Conservation (phyloP, 2,888 invertebrate genomes). For the Drosophila imparisetae region DNA sequence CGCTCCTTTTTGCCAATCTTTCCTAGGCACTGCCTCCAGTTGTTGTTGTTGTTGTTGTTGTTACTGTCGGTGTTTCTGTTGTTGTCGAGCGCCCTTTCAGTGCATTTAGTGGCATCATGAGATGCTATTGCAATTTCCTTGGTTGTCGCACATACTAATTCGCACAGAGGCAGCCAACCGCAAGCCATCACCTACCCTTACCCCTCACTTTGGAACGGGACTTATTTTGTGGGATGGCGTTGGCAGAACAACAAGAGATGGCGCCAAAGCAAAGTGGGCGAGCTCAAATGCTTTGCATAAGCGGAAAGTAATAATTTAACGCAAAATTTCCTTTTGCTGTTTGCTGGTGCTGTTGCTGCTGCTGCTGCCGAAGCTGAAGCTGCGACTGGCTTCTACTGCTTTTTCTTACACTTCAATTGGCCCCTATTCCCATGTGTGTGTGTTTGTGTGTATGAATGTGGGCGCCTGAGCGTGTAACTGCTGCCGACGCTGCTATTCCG, state of each 20-base stretch:
- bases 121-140: slow-evolving; percentile 81
- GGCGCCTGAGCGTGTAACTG: slow-evolving; percentile 56
- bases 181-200: slow-evolving; percentile 29
- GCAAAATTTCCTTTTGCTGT: slow-evolving; percentile 82
- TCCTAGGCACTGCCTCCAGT: slow-evolving; percentile 26
- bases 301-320: slow-evolving; percentile 84
- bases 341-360: slow-evolving; percentile 37
- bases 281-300: slow-evolving; percentile 80
- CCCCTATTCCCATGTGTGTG: slow-evolving; percentile 22
- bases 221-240: slow-evolving; percentile 30
- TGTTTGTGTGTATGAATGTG: slow-evolving; percentile 22
- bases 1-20: slow-evolving; percentile 51
- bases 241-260: slow-evolving; percentile 56
- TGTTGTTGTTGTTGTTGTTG: slow-evolving; percentile 22
- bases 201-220: neutral
- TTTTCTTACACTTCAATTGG: slow-evolving; percentile 80
- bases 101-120: slow-evolving; percentile 82
- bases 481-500: slow-evolving; percentile 68
- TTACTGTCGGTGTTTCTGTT: slow-evolving; percentile 42
- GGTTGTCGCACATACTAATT: slow-evolving; percentile 82
- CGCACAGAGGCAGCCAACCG: slow-evolving; percentile 70
- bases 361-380: slow-evolving; percentile 19
- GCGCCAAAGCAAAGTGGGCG: slow-evolving; percentile 65
- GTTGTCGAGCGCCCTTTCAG: slow-evolving; percentile 49
- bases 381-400: slow-evolving; percentile 56